Percentiles rank a stretch among this genome's conserved stretches.
phyloP scores from a whole-genome alignment of 2,113 vertebrate genomes.

The Laticauda laticaudata region DNA sequence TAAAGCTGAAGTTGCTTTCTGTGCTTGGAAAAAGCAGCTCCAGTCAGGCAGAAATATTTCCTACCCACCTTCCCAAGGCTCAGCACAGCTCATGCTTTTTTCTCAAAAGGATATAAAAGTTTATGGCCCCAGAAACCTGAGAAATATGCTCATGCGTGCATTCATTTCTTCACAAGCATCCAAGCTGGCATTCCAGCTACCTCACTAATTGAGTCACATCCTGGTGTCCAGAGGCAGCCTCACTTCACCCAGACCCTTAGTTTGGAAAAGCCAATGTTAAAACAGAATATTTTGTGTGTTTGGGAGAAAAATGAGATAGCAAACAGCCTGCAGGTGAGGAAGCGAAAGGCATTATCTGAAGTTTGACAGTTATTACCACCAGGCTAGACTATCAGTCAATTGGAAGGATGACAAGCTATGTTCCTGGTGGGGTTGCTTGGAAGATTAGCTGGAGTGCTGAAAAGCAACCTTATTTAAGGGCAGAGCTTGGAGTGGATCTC shows the following conservation, averaged over 20 bases:
- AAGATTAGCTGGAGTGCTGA: neutral
- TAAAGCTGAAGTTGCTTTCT: neutral
- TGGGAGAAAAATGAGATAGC: neutral
- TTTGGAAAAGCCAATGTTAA: neutral
- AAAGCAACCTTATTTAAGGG: neutral
- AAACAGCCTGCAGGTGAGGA: neutral
- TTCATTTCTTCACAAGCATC: neutral
- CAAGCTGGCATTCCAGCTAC: neutral
- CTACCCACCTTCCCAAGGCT: neutral
- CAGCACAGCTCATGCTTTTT: neutral
- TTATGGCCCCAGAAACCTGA: neutral
- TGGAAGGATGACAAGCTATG: neutral
- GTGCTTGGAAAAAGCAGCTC: neutral
- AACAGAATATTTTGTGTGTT: neutral
- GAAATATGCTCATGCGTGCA: neutral
- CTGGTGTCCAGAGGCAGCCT: neutral
- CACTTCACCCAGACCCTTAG: neutral
- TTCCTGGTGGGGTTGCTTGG: neutral
- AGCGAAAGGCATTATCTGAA: neutral
- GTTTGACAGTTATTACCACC: neutral
- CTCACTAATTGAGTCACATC: neutral
- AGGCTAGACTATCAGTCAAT: neutral
- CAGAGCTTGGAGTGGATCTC: neutral
- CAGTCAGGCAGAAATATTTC: neutral
- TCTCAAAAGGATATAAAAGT: neutral